Evolutionary conservation across 2,888 invertebrate species (phyloP).

Genomic region (Eupithecia exiguata): DNA sequence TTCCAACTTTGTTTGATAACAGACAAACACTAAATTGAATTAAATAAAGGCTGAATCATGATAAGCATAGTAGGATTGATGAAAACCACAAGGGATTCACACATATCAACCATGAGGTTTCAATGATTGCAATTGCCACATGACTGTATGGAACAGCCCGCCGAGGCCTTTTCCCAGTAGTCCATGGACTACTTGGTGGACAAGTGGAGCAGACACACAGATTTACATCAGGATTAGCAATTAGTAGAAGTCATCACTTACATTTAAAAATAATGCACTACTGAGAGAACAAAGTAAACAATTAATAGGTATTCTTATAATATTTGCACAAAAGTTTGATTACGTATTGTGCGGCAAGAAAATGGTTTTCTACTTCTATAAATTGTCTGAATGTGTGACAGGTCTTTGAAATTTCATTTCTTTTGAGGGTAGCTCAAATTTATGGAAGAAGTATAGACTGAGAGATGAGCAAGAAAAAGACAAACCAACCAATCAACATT

Average conservation of each 20-base stretch:
- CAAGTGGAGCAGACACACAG: not conserved
- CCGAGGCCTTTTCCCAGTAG: not conserved
- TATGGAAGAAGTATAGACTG: not conserved
- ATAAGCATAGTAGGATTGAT: not conserved
- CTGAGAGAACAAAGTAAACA: not conserved
- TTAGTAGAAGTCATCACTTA: not conserved
- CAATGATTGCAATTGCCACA: not conserved
- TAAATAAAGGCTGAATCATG: no score
- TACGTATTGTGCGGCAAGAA: not conserved
- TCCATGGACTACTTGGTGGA: no score
- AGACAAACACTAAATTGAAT: not conserved
- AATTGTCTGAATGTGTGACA: not conserved
- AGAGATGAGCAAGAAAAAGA: not conserved
- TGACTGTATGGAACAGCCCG: not conserved
- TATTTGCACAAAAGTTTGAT: not conserved
- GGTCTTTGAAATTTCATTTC: not conserved
- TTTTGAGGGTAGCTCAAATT: not conserved
- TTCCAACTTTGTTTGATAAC: not conserved
- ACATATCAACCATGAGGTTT: not conserved
- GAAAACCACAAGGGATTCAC: not conserved
- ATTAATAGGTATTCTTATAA: not conserved
- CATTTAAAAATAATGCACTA: not conserved
- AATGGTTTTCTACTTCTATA: not conserved
- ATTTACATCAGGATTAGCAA: not conserved
- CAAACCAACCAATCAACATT: not conserved